Evolutionary conservation across 2,888 invertebrate species (phyloP), one percentile per base, ranked within the genome.

Genomic region (Scaptomyza reducta): DNA sequence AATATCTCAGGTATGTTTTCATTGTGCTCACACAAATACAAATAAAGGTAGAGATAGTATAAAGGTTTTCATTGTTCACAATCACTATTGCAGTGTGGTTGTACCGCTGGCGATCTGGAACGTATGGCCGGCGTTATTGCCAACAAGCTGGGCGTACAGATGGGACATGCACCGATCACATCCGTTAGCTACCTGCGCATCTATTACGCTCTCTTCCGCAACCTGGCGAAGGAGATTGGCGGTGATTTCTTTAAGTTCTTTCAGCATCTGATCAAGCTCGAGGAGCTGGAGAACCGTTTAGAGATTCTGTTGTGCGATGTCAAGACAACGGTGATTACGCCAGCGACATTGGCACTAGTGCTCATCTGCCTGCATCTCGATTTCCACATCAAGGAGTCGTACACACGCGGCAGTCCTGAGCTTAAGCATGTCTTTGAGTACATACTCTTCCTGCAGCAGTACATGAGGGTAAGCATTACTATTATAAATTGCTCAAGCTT

Each of bases 61-160:
- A 35, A 5, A 7, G 31, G 22, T 11, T 46, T 59, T 66, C 2
- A 89, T 93, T 92, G 93, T 47, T n/a, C n/a, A n/a, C n/a, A n/a
- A n/a, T n/a, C n/a, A n/a, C n/a, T 13, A 11, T n/a, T 33, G 1
- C 29, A 96, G 91, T 96, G 96, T 88, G 95, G 96, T 88, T 97
- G 97, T 92, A 96, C 96, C 27, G 94, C 95, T 54, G 95, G 96
- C 81, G 97, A 97, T 93, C 94, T 97, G 87, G 92, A 94, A 22
- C 95, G 98, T 76, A 98, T 98, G 97, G 95, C 97, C 59, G 94
- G 94, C 64, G 95, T 97, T 65, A 94, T 98, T 84, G 94, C 93
- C 18, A 94, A 95, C 92, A 97, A 97, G 92, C 93, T 97, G 82
- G 94, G 94, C 74, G 93, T 94, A 70, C 92, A 93, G 70, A 93